Evolutionary conservation across 1,140 invertebrate genomes (phyloP).

Genomic region (Achatina immaculata): DNA sequence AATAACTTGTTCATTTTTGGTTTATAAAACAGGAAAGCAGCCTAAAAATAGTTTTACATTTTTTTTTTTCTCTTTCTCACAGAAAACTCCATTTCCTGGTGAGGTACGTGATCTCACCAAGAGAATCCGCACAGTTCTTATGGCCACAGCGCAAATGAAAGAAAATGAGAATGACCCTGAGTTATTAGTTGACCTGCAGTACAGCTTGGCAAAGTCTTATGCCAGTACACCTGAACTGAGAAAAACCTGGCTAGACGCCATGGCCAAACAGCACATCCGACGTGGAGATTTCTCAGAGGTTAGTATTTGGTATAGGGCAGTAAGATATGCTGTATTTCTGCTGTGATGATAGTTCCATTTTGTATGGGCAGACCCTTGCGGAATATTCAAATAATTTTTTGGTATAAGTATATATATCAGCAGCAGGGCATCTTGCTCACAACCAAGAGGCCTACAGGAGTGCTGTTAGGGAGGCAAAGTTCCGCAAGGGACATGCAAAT

Average conservation of each 20-base stretch:
- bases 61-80: neutral
- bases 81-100: slow-evolving; percentile 78
- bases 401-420: too few relatives aligned
- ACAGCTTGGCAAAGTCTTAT: slow-evolving; percentile 93
- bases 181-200: slow-evolving; percentile 90
- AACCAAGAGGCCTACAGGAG: too few relatives aligned
- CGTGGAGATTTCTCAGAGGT: slow-evolving; percentile 86
- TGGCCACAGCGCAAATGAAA: slow-evolving; percentile 92
- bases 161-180: slow-evolving; percentile 91
- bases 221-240: slow-evolving; percentile 92
- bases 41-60: too few relatives aligned
- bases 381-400: too few relatives aligned
- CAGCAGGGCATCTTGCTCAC: too few relatives aligned
- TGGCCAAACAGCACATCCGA: slow-evolving; percentile 82
- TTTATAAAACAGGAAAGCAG: too few relatives aligned
- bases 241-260: slow-evolving; percentile 91
- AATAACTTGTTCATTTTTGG: too few relatives aligned
- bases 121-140: slow-evolving; percentile 90
- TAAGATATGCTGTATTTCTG: too few relatives aligned
- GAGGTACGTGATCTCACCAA: slow-evolving; percentile 94
- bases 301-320: too few relatives aligned
- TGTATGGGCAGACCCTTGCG: neutral
- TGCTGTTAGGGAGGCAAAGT: too few relatives aligned
- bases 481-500: too few relatives aligned
- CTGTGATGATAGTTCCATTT: too few relatives aligned